Percentiles rank a stretch among this genome's conserved stretches.
Conservation (phyloP, 2,888 invertebrate species). For the Drosophila sordidula region DNA sequence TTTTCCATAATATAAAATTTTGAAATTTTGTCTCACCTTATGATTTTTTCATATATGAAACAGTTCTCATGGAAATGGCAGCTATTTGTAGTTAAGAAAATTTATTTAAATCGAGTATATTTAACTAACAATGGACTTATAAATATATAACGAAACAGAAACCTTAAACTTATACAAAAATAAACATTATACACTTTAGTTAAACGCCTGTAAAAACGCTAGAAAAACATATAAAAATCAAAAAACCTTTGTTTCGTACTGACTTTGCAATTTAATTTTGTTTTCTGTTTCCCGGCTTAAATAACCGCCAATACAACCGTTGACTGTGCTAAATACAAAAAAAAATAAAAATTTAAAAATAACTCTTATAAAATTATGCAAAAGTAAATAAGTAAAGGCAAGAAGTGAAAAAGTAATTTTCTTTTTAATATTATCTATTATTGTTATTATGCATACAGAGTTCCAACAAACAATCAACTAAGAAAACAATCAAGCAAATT, state of each 20-base stretch:
- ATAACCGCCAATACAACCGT: constrained; percentile 44
- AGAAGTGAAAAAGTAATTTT: constrained; percentile 4
- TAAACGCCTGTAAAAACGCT: constrained; percentile 55
- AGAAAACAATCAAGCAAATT: constrained; percentile 75
- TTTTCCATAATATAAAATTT: constrained; percentile 10
- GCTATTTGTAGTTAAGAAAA: constrained; percentile 85
- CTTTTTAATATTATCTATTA: constrained; percentile 31
- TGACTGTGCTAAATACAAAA: constrained; percentile 48
- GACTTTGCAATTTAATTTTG: constrained; percentile 13
- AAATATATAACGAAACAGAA: constrained; percentile 46
- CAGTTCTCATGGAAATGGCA: constrained; percentile 86
- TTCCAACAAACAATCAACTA: constrained; percentile 75
- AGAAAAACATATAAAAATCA: constrained; percentile 33
- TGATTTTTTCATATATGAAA: constrained; percentile 70
- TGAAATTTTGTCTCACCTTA: constrained; percentile 14
- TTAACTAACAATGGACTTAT: constrained; percentile 78
- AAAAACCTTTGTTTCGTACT: constrained; percentile 15
- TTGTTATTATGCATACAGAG: constrained; percentile 50
- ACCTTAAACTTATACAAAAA: constrained; percentile 33
- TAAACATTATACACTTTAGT: constrained; percentile 31
- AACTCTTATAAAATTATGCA: constrained; percentile 1
- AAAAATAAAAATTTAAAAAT: constrained; percentile 19
- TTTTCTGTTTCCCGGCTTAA: constrained; percentile 13
- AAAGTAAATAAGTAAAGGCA: constrained; percentile 4
- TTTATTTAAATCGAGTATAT: constrained; percentile 72